Base-by-base conservation (phyloP, 2,113 vertebrate species). In the Ctenodactylus gundi region DNA sequence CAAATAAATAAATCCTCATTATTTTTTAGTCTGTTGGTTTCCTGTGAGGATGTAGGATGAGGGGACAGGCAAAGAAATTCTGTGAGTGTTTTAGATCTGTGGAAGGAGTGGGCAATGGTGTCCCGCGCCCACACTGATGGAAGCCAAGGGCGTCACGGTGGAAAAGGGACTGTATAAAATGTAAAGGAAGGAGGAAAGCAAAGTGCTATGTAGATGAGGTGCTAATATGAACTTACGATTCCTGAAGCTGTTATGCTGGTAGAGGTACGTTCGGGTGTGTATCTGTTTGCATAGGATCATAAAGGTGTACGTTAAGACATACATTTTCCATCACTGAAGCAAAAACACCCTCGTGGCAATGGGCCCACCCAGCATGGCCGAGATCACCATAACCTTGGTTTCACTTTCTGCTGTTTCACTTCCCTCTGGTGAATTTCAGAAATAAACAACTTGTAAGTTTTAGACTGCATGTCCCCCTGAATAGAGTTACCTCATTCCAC, bases 241-340 rank as follows among this genome's bases (percentile, higher is more conserved):
- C 92, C 68, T 80, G 53, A 39, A 81, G 25, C 2, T n/a, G n/a
- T n/a, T n/a, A n/a, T n/a, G n/a, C n/a, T n/a, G n/a, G n/a, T n/a
- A n/a, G n/a, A n/a, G n/a, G n/a, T n/a, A n/a, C 51, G 10, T 53
- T 53, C 15, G 15, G 15, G 15, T 55, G 44, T 55, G 11, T 60
- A 15, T 46, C 20, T 46, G 13, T n/a, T 20, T 73, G 14, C 41
- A 41, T 3, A 21, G n/a, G 31, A 25, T 12, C 11, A 15, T 5
- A 25, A 12, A 58, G 10, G 13, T 21, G 7, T 7, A 3, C 1
- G 2, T 17, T 41, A 0, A 58, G 7, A 1, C 13, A 6, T 15
- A 3, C 6, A 41, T 77, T 23, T 78, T 25, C 51, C 25, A 18
- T 21, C n/a, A 53, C 3, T 15, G 20, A 62, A 65, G 13, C 13